A percentile compares a stretch with the other conserved stretches of the same genome.
phyloP scores from a whole-genome alignment of 1,140 invertebrate species.

The Venustaconcha ellipsiformis region DNA sequence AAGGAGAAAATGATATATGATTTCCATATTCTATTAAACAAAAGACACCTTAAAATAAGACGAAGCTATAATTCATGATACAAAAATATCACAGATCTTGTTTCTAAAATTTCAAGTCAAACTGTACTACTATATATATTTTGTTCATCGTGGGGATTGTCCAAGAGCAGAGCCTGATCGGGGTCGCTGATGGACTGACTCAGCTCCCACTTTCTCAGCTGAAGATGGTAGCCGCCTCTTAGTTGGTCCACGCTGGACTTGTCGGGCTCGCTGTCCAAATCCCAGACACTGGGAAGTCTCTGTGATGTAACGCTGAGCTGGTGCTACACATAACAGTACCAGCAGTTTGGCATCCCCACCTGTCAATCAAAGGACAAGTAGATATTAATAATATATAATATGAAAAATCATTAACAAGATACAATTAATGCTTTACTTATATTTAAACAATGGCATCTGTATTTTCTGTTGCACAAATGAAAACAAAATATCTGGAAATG shows the following conservation, averaged over 20 bases:
- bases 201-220: constrained; percentile 49
- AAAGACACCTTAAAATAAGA: too few species aligned
- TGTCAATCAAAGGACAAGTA: constrained; percentile 29
- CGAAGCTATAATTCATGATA: too few species aligned
- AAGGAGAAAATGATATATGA: too few species aligned
- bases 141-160: too few species aligned
- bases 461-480: too few species aligned
- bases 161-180: too few species aligned
- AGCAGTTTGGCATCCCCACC: constrained; percentile 65
- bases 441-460: too few species aligned
- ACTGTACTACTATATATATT: too few species aligned
- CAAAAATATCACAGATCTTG: too few species aligned
- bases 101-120: too few species aligned
- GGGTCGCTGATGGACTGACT: too few species aligned
- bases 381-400: not conserved
- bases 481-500: not conserved
- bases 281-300: constrained; percentile 64
- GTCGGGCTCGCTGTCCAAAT: constrained; percentile 60
- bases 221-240: constrained; percentile 58
- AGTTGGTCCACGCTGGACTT: constrained; percentile 62
- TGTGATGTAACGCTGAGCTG: constrained; percentile 59
- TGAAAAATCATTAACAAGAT: not conserved
- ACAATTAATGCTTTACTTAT: not conserved
- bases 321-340: constrained; percentile 62
- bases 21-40: too few species aligned